Conservation (phyloP, 1,140 invertebrate genomes). For the Drosophila ercepeae region DNA sequence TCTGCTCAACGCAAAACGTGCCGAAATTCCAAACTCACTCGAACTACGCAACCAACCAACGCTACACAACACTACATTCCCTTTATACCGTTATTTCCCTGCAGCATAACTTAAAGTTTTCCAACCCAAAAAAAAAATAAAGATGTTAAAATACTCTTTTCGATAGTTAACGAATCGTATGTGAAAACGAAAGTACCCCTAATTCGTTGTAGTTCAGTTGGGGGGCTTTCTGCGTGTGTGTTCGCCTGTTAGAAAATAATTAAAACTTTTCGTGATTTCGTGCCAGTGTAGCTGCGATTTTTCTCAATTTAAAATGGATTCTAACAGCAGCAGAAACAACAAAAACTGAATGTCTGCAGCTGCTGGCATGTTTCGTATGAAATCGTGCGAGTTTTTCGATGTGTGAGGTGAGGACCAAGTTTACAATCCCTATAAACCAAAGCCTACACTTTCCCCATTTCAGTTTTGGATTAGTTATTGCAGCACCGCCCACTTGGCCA, state of each 20-base stretch:
- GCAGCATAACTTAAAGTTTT: not conserved
- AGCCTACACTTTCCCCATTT: conserved; percentile 12
- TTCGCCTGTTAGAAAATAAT: conserved; percentile 81
- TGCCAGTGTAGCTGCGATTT: conserved; percentile 76
- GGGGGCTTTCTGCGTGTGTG: conserved; percentile 45
- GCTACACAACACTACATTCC: not conserved
- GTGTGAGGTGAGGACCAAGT: conserved; percentile 40
- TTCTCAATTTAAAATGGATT: conserved; percentile 82
- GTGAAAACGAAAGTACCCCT: not conserved
- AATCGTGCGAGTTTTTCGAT: conserved; percentile 15
- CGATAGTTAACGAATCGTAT: not conserved
- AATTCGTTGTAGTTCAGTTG: not conserved
- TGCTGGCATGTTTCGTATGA: conserved; percentile 23
- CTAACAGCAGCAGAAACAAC: conserved; percentile 46
- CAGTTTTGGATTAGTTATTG: conserved; percentile 69
- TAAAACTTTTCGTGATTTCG: conserved; percentile 82
- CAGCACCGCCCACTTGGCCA: conserved; percentile 14
- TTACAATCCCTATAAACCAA: conserved; percentile 44
- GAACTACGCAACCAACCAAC: not conserved
- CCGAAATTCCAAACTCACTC: conserved; percentile 29
- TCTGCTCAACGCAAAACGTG: conserved; percentile 31
- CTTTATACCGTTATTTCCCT: not conserved
- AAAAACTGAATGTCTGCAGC: conserved; percentile 34
- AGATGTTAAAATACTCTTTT: not conserved
- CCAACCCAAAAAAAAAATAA: not conserved